phyloP scores from a whole-genome alignment of 2,888 invertebrate genomes.

The Euzophera pinguis region DNA sequence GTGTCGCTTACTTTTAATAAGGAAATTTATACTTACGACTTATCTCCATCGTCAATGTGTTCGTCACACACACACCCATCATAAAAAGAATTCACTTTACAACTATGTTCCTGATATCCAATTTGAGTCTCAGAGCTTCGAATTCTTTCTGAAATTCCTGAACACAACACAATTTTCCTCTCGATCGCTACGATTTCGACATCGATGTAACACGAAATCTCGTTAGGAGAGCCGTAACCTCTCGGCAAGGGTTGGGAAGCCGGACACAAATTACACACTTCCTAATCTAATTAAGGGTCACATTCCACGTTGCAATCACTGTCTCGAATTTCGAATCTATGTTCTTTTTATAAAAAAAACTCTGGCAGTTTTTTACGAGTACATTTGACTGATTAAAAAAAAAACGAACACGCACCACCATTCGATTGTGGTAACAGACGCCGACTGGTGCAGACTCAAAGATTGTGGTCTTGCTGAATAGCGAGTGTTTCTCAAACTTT shows the following conservation, averaged over 20 bases:
- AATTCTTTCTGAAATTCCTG: conserved; percentile 17
- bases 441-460: conserved; percentile 45
- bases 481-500: conserved; percentile 52
- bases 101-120: conserved; percentile 10
- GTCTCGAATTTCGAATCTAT: conserved; percentile 16
- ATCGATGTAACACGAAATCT: conserved; percentile 40
- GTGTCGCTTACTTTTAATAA: background rate
- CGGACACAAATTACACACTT: conserved; percentile 41
- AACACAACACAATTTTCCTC: conserved; percentile 30
- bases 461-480: conserved; percentile 47
- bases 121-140: conserved; percentile 15
- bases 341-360: conserved; percentile 14
- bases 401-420: conserved; percentile 35
- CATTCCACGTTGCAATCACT: conserved; percentile 27
- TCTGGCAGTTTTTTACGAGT: conserved; percentile 12
- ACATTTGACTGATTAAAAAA: conserved; percentile 16
- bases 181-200: conserved; percentile 29
- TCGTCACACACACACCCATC: conserved; percentile 67
- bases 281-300: conserved; percentile 46
- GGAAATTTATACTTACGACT: conserved; percentile 54
- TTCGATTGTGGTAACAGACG: conserved; percentile 36
- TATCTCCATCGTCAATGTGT: conserved; percentile 68
- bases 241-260: conserved; percentile 50
- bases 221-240: conserved; percentile 39
- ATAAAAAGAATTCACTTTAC: conserved; percentile 20